phyloP scores from a whole-genome alignment of 2,797 vertebrate genomes.

The Anguilla anguilla region DNA sequence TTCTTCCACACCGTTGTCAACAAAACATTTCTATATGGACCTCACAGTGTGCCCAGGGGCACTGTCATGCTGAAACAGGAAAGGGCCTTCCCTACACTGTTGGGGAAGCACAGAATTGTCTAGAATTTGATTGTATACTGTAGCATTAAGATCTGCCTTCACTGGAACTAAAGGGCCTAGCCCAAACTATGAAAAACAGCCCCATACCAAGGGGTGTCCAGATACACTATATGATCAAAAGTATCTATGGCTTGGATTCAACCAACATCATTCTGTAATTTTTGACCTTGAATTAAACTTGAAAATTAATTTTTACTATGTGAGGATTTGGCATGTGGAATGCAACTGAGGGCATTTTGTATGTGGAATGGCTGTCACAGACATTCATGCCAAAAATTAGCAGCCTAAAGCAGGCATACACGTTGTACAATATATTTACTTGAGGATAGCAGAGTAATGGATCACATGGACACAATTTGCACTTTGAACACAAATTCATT shows the following conservation, averaged over 20 bases:
- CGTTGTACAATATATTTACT: neutral
- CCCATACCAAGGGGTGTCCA: too few species aligned
- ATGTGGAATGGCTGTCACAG: neutral
- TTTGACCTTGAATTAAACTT: neutral
- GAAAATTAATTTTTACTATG: neutral
- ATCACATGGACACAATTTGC: neutral
- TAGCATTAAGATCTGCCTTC: too few species aligned
- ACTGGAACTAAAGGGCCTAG: too few species aligned
- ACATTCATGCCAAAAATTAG: neutral
- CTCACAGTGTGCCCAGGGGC: too few species aligned
- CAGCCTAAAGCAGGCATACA: slow-evolving; percentile 8
- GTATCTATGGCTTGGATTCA: neutral
- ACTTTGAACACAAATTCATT: neutral
- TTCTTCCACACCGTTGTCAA: too few species aligned
- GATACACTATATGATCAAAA: neutral
- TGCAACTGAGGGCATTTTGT: neutral
- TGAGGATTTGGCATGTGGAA: too few species aligned
- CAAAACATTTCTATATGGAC: too few species aligned
- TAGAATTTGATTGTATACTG: too few species aligned
- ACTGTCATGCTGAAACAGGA: too few species aligned
- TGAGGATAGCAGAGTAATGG: neutral
- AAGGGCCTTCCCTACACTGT: too few species aligned
- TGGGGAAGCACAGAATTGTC: too few species aligned
- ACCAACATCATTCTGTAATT: neutral
- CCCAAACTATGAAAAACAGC: too few species aligned